Base-by-base conservation (phyloP, 2,888 invertebrate species). In the Acholoe squamosa region DNA sequence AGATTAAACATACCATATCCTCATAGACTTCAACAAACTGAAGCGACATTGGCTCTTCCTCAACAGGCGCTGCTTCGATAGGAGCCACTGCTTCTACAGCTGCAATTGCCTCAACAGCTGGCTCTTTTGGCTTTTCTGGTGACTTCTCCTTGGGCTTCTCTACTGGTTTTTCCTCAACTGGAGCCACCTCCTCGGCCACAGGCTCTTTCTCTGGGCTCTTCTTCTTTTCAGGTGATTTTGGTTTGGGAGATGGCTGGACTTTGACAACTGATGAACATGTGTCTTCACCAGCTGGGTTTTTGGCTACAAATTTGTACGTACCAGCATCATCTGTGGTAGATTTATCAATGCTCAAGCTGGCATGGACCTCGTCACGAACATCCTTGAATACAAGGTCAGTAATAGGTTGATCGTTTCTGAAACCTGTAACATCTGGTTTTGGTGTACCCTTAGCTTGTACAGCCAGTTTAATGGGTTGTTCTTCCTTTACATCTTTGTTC, bases 241-340 rank as follows among this genome's bases (percentile, higher is more conserved):
- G 98, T 10, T 97, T 80, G 5, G 34, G 34, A 34, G 91, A 90
- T 95, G 95, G 94, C 92, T 94, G 94, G 51, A 95, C 94, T 90
- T 91, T 93, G 76, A 95, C 94, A 28, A 92, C 93, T 34, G 94
- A 94, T 86, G 93, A 92, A 56, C 94, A 93, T 67, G 91, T 92
- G 14, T 93, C 95, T 61, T 95, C 94, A n/a, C 95, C 95, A 54
- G 94, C 95, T 89, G 94, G 93, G 95, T 99, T 99, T 94, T 98
- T 97, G 31, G 98, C 99, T 33, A 98, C 97, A 90, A 98, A 98
- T 5, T 98, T 80, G 56, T 76, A 76, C 3, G 71, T 54, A 14
- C 52, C 80, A 22, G 80, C 12, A 80, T 90, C 90, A 0, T 71
- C 56, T 33, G 76, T 51, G 52, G 25, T 80, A 52, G 25, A 31